Percentiles rank a stretch among this genome's conserved stretches.
phyloP scores from a whole-genome alignment of 2,797 vertebrate species.

The Xenentodon cancila region DNA sequence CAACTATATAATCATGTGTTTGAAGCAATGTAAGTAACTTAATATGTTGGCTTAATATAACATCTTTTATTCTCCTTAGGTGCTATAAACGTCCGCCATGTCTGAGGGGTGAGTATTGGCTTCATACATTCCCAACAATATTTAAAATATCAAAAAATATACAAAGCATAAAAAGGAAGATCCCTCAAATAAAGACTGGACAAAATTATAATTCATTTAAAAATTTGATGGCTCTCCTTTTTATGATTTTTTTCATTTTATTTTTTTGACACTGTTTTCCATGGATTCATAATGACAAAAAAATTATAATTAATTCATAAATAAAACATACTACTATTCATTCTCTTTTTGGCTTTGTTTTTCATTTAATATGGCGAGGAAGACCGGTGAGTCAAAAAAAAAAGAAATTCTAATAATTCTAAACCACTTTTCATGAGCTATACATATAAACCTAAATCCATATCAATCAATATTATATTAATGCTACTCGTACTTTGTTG shows the following conservation, averaged over 20 bases:
- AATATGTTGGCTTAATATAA: conserved; percentile 1
- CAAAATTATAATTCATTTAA: background rate
- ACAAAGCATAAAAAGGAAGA: background rate
- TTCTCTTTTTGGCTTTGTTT: conserved; percentile 11
- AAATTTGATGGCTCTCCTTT: background rate
- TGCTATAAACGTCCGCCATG: conserved; percentile 66
- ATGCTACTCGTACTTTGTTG: conserved; percentile 12
- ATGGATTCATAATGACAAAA: background rate
- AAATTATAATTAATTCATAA: no score
- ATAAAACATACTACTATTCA: no score
- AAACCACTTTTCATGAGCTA: background rate
- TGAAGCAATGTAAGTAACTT: background rate
- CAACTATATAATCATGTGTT: no score
- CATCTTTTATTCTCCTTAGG: conserved; percentile 48
- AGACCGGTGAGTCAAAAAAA: conserved; percentile 76
- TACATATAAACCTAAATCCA: background rate
- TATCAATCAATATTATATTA: background rate
- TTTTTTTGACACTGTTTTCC: background rate
- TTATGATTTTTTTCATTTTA: background rate
- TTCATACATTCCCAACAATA: background rate
- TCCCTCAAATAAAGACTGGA: no score
- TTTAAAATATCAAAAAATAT: background rate
- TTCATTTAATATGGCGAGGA: conserved; percentile 29
- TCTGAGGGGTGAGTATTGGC: conserved; percentile 80
- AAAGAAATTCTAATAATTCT: background rate